Evolutionary conservation across 2,888 invertebrate species (phyloP).

Genomic region (Catocala sponsa): DNA sequence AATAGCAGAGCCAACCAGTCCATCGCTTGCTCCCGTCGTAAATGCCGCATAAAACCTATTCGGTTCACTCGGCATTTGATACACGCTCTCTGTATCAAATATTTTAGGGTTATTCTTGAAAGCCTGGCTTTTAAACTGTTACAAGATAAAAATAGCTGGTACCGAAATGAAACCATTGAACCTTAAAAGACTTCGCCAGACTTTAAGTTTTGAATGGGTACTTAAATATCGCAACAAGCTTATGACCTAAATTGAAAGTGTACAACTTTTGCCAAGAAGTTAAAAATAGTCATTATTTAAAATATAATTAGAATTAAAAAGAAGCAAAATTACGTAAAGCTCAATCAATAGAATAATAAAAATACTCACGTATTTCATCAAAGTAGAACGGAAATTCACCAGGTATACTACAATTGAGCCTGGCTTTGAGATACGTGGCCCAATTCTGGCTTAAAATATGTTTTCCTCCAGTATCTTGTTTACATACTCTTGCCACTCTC

Average conservation of each 20-base stretch:
- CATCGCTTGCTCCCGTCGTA: slow-evolving; percentile 90
- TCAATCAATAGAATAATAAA: slow-evolving; percentile 3
- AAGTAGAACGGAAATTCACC: slow-evolving; percentile 93
- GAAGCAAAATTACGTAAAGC: slow-evolving; percentile 13
- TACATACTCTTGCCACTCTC: slow-evolving; percentile 92
- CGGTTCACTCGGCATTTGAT: slow-evolving; percentile 89
- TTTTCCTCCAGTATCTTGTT: slow-evolving; percentile 90
- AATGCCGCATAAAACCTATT: slow-evolving; percentile 91
- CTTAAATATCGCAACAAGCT: slow-evolving; percentile 43
- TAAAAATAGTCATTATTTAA: slow-evolving; percentile 24
- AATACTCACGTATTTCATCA: slow-evolving; percentile 91
- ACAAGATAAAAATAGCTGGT: slow-evolving; percentile 11
- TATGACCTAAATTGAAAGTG: slow-evolving; percentile 31
- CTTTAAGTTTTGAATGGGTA: slow-evolving; percentile 41
- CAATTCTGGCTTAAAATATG: slow-evolving; percentile 90
- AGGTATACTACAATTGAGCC: slow-evolving; percentile 91
- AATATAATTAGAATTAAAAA: slow-evolving; percentile 14
- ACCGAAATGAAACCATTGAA: slow-evolving; percentile 27
- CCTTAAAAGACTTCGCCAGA: slow-evolving; percentile 29
- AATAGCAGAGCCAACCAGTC: slow-evolving; percentile 91
- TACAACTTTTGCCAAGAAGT: slow-evolving; percentile 38
- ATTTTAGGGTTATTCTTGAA: slow-evolving; percentile 30
- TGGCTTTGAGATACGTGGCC: slow-evolving; percentile 91
- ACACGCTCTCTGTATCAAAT: slow-evolving; percentile 88
- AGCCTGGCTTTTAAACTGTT: slow-evolving; percentile 18